A percentile compares a stretch with the other conserved stretches of the same genome.
Evolutionary conservation across 2,113 vertebrate genomes (phyloP).

Genomic region (Thunnus thynnus): DNA sequence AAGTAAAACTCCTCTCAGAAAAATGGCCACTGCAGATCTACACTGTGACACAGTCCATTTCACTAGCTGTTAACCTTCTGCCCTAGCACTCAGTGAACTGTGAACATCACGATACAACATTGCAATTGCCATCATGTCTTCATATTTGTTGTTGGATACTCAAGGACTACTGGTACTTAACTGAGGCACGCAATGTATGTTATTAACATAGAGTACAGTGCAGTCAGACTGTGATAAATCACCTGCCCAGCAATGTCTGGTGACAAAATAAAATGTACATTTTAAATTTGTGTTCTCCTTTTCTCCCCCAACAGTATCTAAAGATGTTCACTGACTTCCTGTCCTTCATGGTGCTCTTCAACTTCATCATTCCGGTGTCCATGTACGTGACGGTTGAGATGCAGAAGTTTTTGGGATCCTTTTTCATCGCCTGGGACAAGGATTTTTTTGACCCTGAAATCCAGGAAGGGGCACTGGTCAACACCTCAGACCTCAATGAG

Average conservation of each 20-base stretch:
- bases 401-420: slow-evolving; percentile 99
- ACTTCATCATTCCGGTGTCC: slow-evolving; percentile 99
- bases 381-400: slow-evolving; percentile 99
- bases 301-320: slow-evolving; percentile 87
- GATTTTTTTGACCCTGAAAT: slow-evolving; percentile 96
- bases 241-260: background rate
- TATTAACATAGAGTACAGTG: background rate
- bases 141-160: slow-evolving; percentile 1
- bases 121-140: background rate
- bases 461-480: slow-evolving; percentile 95
- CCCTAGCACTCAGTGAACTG: background rate
- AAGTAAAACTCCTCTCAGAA: slow-evolving; percentile 19
- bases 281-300: background rate
- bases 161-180: background rate
- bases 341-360: slow-evolving; percentile 99
- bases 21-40: slow-evolving; percentile 25
- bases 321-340: slow-evolving; percentile 99
- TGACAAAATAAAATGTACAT: background rate
- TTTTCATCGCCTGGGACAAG: slow-evolving; percentile 98
- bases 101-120: background rate
- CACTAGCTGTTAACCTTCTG: slow-evolving; percentile 34
- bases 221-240: background rate
- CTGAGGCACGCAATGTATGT: background rate
- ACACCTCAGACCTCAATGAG: slow-evolving; percentile 98
- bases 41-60: background rate